Evolutionary conservation across 2,113 vertebrate genomes (phyloP), one percentile per base, ranked within the genome.

Genomic region (Myrmophylax atrothorax): DNA sequence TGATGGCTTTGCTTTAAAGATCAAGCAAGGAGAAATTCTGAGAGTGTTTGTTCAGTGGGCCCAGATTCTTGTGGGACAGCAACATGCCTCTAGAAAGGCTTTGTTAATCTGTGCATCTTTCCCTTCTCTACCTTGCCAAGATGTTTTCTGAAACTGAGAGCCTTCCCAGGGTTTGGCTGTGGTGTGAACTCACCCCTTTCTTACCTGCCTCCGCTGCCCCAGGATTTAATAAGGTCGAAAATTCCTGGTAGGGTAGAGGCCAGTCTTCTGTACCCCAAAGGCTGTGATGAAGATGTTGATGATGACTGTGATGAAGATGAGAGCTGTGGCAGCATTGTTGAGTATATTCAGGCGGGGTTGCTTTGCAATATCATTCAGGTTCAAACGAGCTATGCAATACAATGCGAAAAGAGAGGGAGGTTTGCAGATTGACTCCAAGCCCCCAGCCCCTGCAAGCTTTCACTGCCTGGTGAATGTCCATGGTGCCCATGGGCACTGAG

Each of bases 221-320:
- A 5, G 33, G 25, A 42, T 40, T 97, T 93, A 98, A 37, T 97
- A 95, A 49, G 89, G 93, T 33, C 93, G 92, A 40, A 95, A 97
- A 76, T 96, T 93, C 96, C 94, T 78, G 73, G 87, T 93, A 50
- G 98, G 96, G 96, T 98, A 98, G 46, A 98, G 98, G 40, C 98
- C 98, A 2, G 98, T 98, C 95, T 98, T 98, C 88, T 99, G 99
- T 90, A 99, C 98, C 24, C 99, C 99, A 0, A 99, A 98, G 20
- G 98, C 98, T 1, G 98, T 98, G 97, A 99, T 99, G 97, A 99
- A 99, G 96, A 99, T 97, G 83, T 99, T 99, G 98, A 98, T 94
- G 90, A 99, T 96, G 59, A 99, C 98, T 3, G 98, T 98, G 97
- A 99, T 79, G 96, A 99, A 99, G 93, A 99, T 98, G 56, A 99